phyloP scores from a whole-genome alignment of 2,888 invertebrate genomes.

The Endomychus coccineus region DNA sequence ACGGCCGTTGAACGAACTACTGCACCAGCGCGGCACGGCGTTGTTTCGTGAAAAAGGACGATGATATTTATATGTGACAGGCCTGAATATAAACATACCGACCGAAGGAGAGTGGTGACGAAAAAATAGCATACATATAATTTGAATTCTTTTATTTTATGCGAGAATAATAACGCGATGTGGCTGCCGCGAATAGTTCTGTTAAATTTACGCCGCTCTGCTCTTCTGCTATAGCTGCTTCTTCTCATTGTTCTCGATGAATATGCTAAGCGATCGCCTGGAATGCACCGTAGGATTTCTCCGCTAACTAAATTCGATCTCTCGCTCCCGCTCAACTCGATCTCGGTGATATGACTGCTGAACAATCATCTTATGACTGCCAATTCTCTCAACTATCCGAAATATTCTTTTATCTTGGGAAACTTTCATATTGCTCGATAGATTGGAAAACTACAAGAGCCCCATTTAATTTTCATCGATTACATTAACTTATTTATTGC shows the following conservation, averaged over 20 bases:
- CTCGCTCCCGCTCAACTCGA: too few relatives aligned
- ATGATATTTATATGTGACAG: constrained; percentile 43
- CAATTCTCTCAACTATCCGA: too few relatives aligned
- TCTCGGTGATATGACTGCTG: too few relatives aligned
- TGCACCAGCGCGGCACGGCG: constrained; percentile 16
- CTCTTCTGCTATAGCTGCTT: too few relatives aligned
- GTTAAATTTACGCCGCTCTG: constrained; percentile 43
- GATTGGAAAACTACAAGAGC: too few relatives aligned
- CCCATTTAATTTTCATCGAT: too few relatives aligned
- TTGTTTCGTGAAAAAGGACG: constrained; percentile 27
- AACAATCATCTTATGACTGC: too few relatives aligned
- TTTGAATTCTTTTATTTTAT: constrained; percentile 45
- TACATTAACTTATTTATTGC: too few relatives aligned
- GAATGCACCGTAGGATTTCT: constrained; percentile 26
- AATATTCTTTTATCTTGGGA: too few relatives aligned
- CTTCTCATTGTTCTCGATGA: constrained; percentile 44
- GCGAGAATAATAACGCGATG: constrained; percentile 39
- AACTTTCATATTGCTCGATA: too few relatives aligned
- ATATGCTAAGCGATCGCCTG: constrained; percentile 40
- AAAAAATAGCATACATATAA: constrained; percentile 45
- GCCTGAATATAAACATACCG: constrained; percentile 45
- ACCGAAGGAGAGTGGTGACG: constrained; percentile 41
- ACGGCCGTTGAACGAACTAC: too few relatives aligned
- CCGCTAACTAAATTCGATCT: too few relatives aligned
- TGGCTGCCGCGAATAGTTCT: constrained; percentile 44